These are phyloP conservation scores for Druon quercuslanigerum DNA, from an alignment of 1,140 invertebrate species.

Conservation along the genomic window DNA sequence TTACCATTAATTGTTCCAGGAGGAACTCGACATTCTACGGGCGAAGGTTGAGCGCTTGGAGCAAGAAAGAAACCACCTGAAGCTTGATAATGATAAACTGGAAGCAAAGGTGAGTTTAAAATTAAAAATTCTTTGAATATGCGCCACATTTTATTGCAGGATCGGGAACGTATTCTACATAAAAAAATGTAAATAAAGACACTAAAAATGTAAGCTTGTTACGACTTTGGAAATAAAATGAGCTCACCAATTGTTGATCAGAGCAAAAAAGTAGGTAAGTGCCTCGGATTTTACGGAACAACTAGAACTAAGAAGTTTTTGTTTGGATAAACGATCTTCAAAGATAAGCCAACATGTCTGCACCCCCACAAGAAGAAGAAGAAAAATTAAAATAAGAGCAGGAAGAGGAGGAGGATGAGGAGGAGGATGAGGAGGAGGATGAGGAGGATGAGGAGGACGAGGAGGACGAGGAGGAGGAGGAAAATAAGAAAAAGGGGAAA, in stretches of 20 bases:
- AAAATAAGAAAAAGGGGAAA: not conserved
- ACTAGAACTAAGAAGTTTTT: constrained; percentile 1
- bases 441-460: not conserved
- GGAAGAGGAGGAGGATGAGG: too few relatives aligned
- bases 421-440: not conserved
- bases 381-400: too few relatives aligned
- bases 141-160: not conserved
- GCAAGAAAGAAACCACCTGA: constrained; percentile 87
- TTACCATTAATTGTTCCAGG: constrained; percentile 74
- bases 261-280: not conserved
- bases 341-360: constrained; percentile 18
- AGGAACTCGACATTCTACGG: constrained; percentile 89
- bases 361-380: not conserved
- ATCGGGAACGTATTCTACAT: not conserved
- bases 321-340: constrained; percentile 6
- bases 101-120: constrained; percentile 88
- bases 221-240: too few relatives aligned
- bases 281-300: not conserved
- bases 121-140: not conserved
- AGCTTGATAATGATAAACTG: constrained; percentile 91
- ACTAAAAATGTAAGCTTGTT: not conserved
- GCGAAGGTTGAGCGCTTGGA: constrained; percentile 91
- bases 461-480: not conserved
- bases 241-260: too few relatives aligned
- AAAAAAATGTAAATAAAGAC: not conserved